These are phyloP conservation scores for Ammodytes marinus DNA, from an alignment of 2,113 vertebrate genomes.

Conservation along the genomic window DNA sequence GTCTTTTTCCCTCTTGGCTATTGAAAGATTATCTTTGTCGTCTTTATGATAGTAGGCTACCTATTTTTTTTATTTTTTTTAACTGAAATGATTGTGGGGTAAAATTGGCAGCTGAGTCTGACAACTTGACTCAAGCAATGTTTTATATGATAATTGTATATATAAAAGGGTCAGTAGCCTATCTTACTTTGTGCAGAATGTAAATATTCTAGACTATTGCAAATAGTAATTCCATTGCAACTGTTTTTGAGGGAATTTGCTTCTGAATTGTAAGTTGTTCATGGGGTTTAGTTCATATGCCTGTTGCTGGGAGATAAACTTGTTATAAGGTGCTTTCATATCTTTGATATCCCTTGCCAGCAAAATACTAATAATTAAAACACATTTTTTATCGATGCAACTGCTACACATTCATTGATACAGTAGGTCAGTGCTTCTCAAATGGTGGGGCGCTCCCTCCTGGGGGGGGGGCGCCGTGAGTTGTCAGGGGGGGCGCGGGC, in stretches of 20 bases:
- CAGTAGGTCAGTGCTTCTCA: too few relatives aligned
- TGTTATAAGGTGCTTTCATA: background rate
- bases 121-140: background rate
- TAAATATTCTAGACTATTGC: background rate
- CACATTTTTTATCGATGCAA: too few relatives aligned
- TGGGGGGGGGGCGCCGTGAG: too few relatives aligned
- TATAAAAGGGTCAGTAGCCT: background rate
- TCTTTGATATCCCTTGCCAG: too few relatives aligned
- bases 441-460: too few relatives aligned
- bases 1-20: too few relatives aligned
- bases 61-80: background rate
- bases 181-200: background rate
- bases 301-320: background rate
- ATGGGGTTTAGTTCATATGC: background rate
- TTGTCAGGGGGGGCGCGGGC: too few relatives aligned
- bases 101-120: background rate
- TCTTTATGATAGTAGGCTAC: too few relatives aligned
- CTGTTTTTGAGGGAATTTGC: background rate
- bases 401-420: too few relatives aligned
- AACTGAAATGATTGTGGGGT: background rate
- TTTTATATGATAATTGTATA: background rate
- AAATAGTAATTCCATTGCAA: background rate
- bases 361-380: too few relatives aligned
- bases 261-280: background rate
- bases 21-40: background rate